Evolutionary conservation across 2,113 vertebrate genomes (phyloP).

Genomic region (Triplophysa rosa): DNA sequence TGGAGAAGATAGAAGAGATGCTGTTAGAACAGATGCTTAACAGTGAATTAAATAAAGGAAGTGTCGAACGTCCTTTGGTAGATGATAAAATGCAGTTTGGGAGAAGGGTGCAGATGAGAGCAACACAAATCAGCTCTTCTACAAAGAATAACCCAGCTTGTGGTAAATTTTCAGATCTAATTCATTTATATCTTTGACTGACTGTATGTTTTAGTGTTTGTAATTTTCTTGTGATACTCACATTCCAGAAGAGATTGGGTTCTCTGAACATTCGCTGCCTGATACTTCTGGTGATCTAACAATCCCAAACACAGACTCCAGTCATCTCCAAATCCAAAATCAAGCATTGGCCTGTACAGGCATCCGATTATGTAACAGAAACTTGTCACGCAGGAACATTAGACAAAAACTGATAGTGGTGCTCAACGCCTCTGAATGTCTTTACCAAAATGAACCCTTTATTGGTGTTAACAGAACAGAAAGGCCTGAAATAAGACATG

Average conservation of each 20-base stretch:
- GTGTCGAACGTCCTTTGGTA: constrained; percentile 20
- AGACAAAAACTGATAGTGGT: background rate
- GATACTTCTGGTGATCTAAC: background rate
- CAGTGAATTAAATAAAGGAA: constrained; percentile 9
- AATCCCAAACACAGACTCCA: background rate
- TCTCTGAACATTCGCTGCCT: background rate
- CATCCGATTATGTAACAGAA: background rate
- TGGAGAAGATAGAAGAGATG: constrained; percentile 62
- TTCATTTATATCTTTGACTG: too few relatives aligned
- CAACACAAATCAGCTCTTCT: background rate
- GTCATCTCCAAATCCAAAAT: background rate
- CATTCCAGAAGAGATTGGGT: constrained; percentile 1
- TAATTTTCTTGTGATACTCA: background rate
- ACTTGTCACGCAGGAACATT: background rate
- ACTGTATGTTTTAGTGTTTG: background rate
- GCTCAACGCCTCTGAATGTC: constrained; percentile 33
- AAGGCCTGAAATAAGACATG: background rate
- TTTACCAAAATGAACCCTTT: constrained; percentile 5
- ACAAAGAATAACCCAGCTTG: background rate
- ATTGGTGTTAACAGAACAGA: background rate
- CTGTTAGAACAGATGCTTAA: constrained; percentile 46
- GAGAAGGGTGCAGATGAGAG: background rate
- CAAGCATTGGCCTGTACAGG: background rate
- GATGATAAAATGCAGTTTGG: background rate
- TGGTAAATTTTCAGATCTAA: background rate